A percentile compares a stretch with the other conserved stretches of the same genome.
These are phyloP conservation scores for Myathropa florea DNA, from an alignment of 2,888 invertebrate genomes.

Conservation along the genomic window DNA sequence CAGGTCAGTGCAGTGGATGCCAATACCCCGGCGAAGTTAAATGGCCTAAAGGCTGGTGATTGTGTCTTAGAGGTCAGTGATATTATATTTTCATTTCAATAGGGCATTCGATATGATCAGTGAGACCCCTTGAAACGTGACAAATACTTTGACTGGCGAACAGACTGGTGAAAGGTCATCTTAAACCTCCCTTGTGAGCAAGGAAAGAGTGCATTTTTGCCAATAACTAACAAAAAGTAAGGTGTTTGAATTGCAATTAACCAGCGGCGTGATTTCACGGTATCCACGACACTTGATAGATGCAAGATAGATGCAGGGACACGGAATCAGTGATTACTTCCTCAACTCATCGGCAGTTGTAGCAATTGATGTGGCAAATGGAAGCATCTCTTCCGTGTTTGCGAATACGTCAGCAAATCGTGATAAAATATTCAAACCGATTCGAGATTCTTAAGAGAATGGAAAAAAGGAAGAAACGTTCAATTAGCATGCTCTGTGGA, in stretches of 20 bases:
- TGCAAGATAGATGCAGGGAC: background rate
- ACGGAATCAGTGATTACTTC: background rate
- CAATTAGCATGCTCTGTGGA: constrained; percentile 37
- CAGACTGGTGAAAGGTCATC: too few species aligned
- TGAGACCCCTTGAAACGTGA: background rate
- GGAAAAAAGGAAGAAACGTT: background rate
- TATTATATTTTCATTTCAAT: background rate
- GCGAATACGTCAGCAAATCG: background rate
- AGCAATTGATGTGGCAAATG: constrained; percentile 2
- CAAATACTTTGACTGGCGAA: too few species aligned
- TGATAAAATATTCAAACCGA: constrained; percentile 20
- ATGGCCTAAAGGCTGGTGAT: constrained; percentile 87
- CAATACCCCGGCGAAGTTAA: constrained; percentile 84
- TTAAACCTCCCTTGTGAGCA: too few species aligned
- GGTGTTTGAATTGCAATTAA: background rate
- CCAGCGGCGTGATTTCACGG: background rate
- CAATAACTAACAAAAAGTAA: too few species aligned
- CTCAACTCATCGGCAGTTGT: background rate
- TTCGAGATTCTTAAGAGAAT: background rate
- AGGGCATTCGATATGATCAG: background rate
- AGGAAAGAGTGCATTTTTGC: too few species aligned
- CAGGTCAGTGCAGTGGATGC: constrained; percentile 85
- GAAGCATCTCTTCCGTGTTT: constrained; percentile 23
- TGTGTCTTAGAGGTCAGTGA: constrained; percentile 86
- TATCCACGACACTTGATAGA: background rate